Evolutionary conservation across 2,113 vertebrate species (phyloP), one percentile per base, ranked within the genome.

Genomic region (Geococcyx californianus): DNA sequence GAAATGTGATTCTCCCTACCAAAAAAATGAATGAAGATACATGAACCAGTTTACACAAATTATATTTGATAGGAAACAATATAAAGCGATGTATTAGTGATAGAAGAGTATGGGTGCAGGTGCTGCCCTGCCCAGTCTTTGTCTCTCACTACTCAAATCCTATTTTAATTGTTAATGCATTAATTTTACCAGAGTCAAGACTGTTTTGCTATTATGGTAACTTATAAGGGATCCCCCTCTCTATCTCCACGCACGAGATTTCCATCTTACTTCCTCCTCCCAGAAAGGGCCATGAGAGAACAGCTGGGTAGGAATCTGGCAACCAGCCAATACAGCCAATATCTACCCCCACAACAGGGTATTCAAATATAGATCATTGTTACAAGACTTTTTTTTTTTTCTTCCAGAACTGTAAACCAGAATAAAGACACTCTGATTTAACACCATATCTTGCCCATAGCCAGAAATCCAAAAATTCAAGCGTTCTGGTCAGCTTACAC

Each of bases 271-370:
- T 8, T 0, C 13, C 11, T 66, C 16, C 20, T 74, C 29, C 44
- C 1, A 3, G 31, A 15, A 3, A 12, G 2, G 8, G 3, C 6
- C 24, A 19, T 12, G 44, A 64, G 49, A 58, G 20, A 7, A 2
- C 16, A 51, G 16, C 18, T 69, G 31, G 7, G 17, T 6, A 2
- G 21, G 9, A 2, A 3, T 18, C 19, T 36, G 29, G 7, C 17
- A 6, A 11, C 10, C n/a, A n/a, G n/a, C n/a, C n/a, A n/a, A n/a
- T n/a, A n/a, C 66, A 74, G 18, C 1, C 24, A 38, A 0, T 6
- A 33, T 8, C 21, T 26, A 42, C 26, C 17, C 33, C 24, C 14
- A 7, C 40, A 74, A 40, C 7, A 44, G 38, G 42, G 19, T 29
- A 60, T 40, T 45, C 40, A 45, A 16, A 33, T 14, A 8, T 16